Evolutionary conservation across 2,113 vertebrate genomes (phyloP).

Genomic region (Mystacornis crossleyi): DNA sequence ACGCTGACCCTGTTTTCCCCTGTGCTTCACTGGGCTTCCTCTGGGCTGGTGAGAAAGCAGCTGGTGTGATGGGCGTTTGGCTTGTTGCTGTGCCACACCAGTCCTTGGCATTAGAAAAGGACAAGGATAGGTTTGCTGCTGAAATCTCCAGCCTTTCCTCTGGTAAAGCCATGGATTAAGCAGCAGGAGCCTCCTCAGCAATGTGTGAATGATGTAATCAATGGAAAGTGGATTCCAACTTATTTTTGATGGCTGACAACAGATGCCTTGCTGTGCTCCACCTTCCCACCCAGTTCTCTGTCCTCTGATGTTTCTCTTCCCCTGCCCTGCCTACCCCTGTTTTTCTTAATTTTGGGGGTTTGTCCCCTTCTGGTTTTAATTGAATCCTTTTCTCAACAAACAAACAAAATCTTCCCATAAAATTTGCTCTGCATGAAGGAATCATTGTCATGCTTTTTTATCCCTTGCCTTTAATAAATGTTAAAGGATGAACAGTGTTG

Average conservation of each 20-base stretch:
- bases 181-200: background rate
- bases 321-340: background rate
- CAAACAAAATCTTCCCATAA: background rate
- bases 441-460: background rate
- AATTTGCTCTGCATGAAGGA: background rate
- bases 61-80: fast-evolving
- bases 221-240: background rate
- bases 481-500: background rate
- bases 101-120: background rate
- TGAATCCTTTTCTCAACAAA: background rate
- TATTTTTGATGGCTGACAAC: background rate
- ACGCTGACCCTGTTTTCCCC: fast-evolving
- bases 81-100: background rate
- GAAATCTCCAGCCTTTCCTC: background rate
- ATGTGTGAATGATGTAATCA: background rate
- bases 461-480: background rate
- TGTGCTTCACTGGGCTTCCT: fast-evolving
- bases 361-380: background rate
- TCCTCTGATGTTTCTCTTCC: background rate
- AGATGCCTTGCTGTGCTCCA: background rate
- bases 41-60: background rate
- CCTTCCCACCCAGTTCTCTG: background rate
- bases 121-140: background rate
- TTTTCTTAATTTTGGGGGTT: background rate
- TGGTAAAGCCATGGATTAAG: background rate